Evolutionary conservation across 2,797 vertebrate species (phyloP).

Genomic region (Miichthys miiuy): DNA sequence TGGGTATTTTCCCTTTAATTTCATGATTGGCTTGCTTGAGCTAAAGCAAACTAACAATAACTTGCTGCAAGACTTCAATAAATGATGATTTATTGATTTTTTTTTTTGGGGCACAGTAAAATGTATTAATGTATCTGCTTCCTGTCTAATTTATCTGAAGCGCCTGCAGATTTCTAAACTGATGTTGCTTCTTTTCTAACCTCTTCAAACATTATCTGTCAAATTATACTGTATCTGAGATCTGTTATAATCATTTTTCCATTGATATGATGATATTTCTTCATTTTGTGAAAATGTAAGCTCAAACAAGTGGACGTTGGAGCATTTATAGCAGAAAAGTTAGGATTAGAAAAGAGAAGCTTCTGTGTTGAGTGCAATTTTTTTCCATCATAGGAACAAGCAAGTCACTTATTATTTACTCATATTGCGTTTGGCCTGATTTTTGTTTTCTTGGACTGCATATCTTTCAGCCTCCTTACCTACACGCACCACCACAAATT

Average conservation of each 20-base stretch:
- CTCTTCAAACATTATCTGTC: neutral
- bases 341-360: neutral
- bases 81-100: neutral
- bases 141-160: neutral
- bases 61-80: neutral
- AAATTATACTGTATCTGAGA: neutral
- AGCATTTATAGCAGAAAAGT: neutral
- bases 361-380: neutral
- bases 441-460: conserved; percentile 22
- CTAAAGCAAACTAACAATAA: neutral
- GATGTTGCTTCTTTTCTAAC: neutral
- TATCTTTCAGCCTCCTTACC: fast-evolving
- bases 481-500: neutral
- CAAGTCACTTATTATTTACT: neutral
- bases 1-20: neutral
- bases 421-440: neutral
- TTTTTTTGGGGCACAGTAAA: too few species aligned
- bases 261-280: neutral
- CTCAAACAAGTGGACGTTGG: neutral
- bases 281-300: neutral
- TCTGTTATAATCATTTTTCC: too few species aligned
- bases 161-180: neutral
- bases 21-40: neutral
- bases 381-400: neutral
- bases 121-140: neutral